Conservation (phyloP, 2,888 invertebrate genomes). For the Choreutis nemorana region DNA sequence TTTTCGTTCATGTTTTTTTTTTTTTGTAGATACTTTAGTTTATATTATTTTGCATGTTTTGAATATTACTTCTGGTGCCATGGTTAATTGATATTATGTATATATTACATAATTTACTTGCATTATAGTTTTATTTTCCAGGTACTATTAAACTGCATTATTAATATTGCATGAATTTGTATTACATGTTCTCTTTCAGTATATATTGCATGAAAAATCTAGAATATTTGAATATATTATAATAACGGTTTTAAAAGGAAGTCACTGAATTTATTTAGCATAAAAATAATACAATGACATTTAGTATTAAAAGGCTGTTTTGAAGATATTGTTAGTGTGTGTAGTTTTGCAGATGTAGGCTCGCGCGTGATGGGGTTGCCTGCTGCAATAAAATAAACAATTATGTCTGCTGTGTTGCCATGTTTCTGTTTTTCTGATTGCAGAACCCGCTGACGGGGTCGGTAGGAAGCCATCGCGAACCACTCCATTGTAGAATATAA, state of each 20-base stretch:
- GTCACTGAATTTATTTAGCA: background rate
- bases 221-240: too few relatives aligned
- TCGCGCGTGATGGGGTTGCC: conserved; percentile 41
- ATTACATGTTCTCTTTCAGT: background rate
- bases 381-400: conserved; percentile 21
- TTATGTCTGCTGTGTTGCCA: conserved; percentile 41
- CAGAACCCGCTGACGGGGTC: conserved; percentile 33
- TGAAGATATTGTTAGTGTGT: conserved; percentile 39
- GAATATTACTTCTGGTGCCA: too few relatives aligned
- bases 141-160: background rate
- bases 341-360: conserved; percentile 62
- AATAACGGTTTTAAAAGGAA: too few relatives aligned
- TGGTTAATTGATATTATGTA: too few relatives aligned
- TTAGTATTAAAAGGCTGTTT: conserved; percentile 16
- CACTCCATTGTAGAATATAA: conserved; percentile 37
- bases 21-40: too few relatives aligned
- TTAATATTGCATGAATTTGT: conserved; percentile 1
- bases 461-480: conserved; percentile 30
- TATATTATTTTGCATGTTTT: conserved; percentile 1
- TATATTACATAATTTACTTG: too few relatives aligned
- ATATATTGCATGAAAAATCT: conserved; percentile 1
- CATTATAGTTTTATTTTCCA: background rate
- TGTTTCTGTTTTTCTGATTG: conserved; percentile 60
- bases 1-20: conserved; percentile 4
- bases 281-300: too few relatives aligned